Evolutionary conservation across 2,888 invertebrate genomes (phyloP), one percentile per base, ranked within the genome.

Genomic region (Scotopteryx bipunctaria): DNA sequence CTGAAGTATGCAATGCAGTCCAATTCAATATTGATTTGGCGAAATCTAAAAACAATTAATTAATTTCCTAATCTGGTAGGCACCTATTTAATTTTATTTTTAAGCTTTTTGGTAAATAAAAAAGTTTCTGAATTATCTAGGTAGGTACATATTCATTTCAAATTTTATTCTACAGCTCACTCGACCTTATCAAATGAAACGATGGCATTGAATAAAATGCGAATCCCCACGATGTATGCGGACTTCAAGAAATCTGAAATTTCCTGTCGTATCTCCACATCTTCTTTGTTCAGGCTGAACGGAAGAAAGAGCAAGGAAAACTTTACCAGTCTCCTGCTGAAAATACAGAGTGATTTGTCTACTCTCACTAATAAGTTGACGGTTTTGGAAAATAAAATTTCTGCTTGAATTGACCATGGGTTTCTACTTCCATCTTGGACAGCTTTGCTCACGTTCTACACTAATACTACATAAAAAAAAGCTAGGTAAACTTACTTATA

Each of bases 311-410:
- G 82, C 44, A 69, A 71, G 6, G 87, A 88, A 13, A 87, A 83
- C 61, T 81, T 87, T 51, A 69, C 80, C 0, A 78, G 78, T 21
- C 77, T 87, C 27, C 64, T 90, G 9, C 46, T 87, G 11, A 86
- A 86, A 66, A 86, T 89, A 57, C 89, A 90, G 70, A 81, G 65
- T 44, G 89, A 90, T 57, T 61, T 90, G 9, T 70, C 71, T 2
- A 75, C 70, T 1, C 59, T 90, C 15, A 83, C 72, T 55, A 78
- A 66, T 29, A 90, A 89, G 71, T 56, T 90, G 19, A 73, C 80
- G 0, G 70, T 72, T 57, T 70, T 90, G 57, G 87, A 88, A 63
- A 81, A 73, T 45, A 82, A 76, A 67, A 78, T 87, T 23, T 56
- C 66, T 1, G 25, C 33, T 9, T 55, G 40, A 53, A 21, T 25